phyloP scores from a whole-genome alignment of 1,140 invertebrate genomes.

The Aplysia californica region DNA sequence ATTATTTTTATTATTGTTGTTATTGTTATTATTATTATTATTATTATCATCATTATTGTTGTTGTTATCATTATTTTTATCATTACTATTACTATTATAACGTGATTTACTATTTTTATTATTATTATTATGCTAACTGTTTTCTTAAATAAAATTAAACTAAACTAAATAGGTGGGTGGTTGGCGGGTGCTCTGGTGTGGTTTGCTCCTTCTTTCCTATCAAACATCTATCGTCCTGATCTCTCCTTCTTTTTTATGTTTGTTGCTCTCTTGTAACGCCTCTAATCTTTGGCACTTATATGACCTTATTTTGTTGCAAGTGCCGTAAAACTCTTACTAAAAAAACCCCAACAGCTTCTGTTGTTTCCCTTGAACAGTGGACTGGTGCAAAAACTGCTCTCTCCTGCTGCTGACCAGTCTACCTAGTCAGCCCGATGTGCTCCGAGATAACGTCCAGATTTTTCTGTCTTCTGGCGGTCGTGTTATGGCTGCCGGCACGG shows the following conservation, averaged over 20 bases:
- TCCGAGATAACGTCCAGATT: background rate
- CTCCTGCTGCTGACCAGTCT: background rate
- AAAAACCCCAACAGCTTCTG: background rate
- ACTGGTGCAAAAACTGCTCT: conserved; percentile 21
- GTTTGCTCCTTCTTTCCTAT: no score
- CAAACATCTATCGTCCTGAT: no score
- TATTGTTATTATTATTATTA: background rate
- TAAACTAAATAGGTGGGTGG: background rate
- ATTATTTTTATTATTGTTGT: background rate
- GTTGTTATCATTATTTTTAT: no score
- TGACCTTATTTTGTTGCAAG: no score
- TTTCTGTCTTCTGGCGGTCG: conserved; percentile 3
- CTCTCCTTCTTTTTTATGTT: no score
- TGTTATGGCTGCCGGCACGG: background rate
- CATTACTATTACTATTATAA: no score
- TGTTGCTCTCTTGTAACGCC: no score
- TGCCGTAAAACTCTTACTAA: no score
- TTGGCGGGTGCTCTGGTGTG: background rate
- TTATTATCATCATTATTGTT: background rate
- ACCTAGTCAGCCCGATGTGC: background rate
- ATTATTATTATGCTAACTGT: no score
- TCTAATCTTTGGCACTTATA: no score
- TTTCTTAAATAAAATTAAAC: no score
- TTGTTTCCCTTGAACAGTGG: background rate
- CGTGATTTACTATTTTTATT: no score